Evolutionary conservation across 2,797 vertebrate species (phyloP).

Genomic region (Falco peregrinus): DNA sequence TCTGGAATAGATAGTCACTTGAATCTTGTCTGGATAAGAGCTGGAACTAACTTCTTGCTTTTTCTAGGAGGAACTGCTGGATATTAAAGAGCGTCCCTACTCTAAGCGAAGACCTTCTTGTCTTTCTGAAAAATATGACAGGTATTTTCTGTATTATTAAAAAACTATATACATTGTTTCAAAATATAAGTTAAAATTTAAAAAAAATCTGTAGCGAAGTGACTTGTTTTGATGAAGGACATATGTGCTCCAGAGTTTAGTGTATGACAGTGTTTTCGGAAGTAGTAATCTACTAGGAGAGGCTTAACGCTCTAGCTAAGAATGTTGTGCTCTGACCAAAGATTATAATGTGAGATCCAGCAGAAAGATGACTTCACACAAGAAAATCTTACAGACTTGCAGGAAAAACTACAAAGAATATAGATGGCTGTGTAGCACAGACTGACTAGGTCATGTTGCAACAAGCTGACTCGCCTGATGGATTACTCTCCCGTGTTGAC

Average conservation of each 20-base stretch:
- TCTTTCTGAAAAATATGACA: constrained; percentile 97
- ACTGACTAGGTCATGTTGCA: not conserved
- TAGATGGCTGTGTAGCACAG: not conserved
- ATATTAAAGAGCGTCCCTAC: constrained; percentile 92
- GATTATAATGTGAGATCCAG: not conserved
- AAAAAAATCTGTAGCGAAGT: not conserved
- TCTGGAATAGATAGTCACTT: not conserved
- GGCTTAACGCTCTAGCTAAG: not conserved
- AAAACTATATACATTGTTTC: accelerated
- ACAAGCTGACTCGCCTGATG: not conserved
- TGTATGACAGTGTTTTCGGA: not conserved
- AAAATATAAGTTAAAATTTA: not conserved
- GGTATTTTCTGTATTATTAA: constrained; percentile 76
- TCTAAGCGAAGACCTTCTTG: constrained; percentile 95
- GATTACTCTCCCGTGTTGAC: not conserved
- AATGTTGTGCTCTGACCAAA: not conserved
- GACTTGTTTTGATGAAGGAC: not conserved
- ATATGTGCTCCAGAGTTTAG: accelerated
- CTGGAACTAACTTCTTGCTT: not conserved
- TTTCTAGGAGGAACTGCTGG: constrained; percentile 91
- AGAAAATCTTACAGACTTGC: not conserved
- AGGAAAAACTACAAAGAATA: not conserved
- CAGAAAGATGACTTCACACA: not conserved
- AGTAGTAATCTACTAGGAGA: not conserved
- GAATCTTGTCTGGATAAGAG: not conserved